Evolutionary conservation across 2,113 vertebrate genomes (phyloP).

Genomic region (Pygoscelis antarcticus): DNA sequence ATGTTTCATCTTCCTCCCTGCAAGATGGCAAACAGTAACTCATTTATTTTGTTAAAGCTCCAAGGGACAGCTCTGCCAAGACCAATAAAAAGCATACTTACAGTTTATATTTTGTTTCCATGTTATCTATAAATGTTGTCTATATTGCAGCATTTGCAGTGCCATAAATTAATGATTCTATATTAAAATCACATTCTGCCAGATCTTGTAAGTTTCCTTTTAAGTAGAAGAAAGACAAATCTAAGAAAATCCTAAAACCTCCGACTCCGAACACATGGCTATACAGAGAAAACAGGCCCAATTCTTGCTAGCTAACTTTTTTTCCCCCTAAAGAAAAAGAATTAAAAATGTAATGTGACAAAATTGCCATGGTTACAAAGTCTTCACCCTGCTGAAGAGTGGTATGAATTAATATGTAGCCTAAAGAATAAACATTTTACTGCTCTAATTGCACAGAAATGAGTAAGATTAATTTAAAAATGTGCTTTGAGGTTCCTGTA

Average conservation of each 20-base stretch:
- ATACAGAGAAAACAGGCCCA: background rate
- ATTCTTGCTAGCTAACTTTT: background rate
- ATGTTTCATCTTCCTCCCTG: constrained; percentile 43
- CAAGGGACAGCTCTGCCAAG: constrained; percentile 31
- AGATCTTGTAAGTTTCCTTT: background rate
- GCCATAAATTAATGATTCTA: background rate
- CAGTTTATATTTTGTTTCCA: background rate
- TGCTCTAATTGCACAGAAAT: background rate
- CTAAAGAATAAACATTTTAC: background rate
- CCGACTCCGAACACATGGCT: background rate
- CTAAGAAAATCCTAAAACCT: background rate
- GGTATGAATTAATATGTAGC: background rate
- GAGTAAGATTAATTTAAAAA: background rate
- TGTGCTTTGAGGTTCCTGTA: background rate
- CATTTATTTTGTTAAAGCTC: constrained; percentile 53
- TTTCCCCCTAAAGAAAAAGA: background rate
- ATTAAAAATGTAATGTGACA: background rate
- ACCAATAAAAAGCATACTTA: constrained; percentile 20
- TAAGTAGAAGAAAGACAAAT: background rate
- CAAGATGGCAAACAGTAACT: constrained; percentile 28
- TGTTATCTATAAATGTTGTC: background rate
- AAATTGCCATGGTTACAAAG: background rate
- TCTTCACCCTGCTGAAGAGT: background rate
- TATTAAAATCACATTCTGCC: background rate
- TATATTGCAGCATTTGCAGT: background rate